Conservation (phyloP, 2,888 invertebrate genomes). For the Chaitophorus viminalis region DNA sequence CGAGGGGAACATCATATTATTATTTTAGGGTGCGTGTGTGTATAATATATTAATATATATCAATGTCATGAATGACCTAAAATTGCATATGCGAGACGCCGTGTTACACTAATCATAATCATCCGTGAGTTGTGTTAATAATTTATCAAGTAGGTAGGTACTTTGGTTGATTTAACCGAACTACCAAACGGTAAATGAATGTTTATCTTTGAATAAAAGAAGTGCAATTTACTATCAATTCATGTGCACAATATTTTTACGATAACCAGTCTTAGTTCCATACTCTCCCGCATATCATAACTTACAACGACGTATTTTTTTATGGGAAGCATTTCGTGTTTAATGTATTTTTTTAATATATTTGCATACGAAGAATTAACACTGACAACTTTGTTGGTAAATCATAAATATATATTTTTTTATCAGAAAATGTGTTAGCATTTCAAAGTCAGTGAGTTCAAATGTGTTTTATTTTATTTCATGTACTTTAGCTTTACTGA, state of each 20-base stretch:
- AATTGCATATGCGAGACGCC: constrained; percentile 30
- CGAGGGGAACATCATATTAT: background rate
- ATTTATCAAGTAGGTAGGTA: background rate
- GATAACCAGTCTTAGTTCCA: too few species aligned
- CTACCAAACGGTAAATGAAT: too few species aligned
- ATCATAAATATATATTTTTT: background rate
- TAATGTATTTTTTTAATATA: too few species aligned
- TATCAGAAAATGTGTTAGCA: background rate
- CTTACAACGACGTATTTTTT: too few species aligned
- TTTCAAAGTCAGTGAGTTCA: background rate
- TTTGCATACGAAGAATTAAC: too few species aligned
- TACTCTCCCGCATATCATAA: too few species aligned
- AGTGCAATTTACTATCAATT: too few species aligned
- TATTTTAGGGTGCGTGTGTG: background rate
- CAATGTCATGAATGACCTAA: background rate
- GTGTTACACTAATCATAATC: background rate
- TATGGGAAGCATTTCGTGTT: too few species aligned
- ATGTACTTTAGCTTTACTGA: constrained; percentile 31
- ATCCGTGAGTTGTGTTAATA: background rate
- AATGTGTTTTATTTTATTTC: background rate
- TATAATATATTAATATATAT: background rate
- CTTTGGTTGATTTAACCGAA: too few species aligned
- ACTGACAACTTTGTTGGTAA: too few species aligned
- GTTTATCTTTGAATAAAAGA: too few species aligned
- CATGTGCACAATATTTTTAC: too few species aligned